Evolutionary conservation across 2,888 invertebrate genomes (phyloP).

Genomic region (Pandemis heparana): DNA sequence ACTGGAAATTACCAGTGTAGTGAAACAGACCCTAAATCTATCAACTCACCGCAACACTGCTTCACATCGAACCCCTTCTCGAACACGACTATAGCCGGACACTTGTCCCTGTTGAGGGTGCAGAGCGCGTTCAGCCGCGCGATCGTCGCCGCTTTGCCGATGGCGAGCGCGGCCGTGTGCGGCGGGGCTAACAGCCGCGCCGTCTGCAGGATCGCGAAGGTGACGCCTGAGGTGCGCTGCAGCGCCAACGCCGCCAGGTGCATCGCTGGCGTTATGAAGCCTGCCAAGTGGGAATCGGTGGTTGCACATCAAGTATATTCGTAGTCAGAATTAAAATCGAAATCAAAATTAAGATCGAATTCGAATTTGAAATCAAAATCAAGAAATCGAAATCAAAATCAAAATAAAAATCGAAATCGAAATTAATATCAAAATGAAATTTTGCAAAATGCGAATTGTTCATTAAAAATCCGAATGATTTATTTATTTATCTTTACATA

Average conservation of each 20-base stretch:
- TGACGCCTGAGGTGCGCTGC: neutral
- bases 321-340: too few species aligned
- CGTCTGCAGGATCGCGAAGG: constrained; percentile 41
- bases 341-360: too few species aligned
- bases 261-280: constrained; percentile 53
- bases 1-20: too few species aligned
- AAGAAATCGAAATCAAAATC: too few species aligned
- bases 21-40: too few species aligned
- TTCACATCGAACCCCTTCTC: constrained; percentile 47
- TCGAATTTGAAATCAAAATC: too few species aligned
- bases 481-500: too few species aligned
- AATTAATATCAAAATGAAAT: too few species aligned
- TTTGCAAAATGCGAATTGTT: too few species aligned
- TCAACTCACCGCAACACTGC: constrained; percentile 60
- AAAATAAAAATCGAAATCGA: too few species aligned
- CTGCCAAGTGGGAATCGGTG: constrained; percentile 48
- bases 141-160: constrained; percentile 44
- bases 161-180: constrained; percentile 55
- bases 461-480: too few species aligned
- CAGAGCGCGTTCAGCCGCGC: constrained; percentile 62
- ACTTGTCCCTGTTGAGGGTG: constrained; percentile 48
- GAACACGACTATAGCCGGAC: constrained; percentile 49
- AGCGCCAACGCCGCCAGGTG: constrained; percentile 12
- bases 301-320: too few species aligned
- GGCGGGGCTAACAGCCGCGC: constrained; percentile 53